These are phyloP conservation scores for Zingel zingel DNA, from an alignment of 2,113 vertebrate genomes.

Conservation along the genomic window DNA sequence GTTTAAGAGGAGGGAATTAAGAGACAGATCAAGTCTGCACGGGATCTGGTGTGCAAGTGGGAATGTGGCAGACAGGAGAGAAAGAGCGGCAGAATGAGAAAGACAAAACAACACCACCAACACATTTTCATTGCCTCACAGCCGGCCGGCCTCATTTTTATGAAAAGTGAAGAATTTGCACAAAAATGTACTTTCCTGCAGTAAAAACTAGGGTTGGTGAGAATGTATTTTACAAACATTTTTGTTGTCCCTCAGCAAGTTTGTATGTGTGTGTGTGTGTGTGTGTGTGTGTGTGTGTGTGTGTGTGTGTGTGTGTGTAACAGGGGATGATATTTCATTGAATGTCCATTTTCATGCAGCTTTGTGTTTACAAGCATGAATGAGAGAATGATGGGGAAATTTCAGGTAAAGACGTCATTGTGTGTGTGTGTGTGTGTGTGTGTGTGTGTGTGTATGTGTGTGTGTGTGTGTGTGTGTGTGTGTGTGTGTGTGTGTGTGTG, in stretches of 20 bases:
- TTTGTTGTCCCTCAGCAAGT: too few relatives aligned
- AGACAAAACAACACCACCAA: too few relatives aligned
- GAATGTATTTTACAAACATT: slow-evolving; percentile 25
- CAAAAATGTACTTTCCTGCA: slow-evolving; percentile 50
- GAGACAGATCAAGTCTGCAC: too few relatives aligned
- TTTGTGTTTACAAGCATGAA: slow-evolving; percentile 35
- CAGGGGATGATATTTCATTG: slow-evolving; percentile 19
- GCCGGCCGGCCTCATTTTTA: slow-evolving; percentile 36
- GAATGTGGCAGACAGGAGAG: too few relatives aligned
- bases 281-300: too few relatives aligned
- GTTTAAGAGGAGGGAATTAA: too few relatives aligned
- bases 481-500: slow-evolving; percentile 11
- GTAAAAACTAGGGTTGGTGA: slow-evolving; percentile 2
- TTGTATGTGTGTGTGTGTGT: too few relatives aligned
- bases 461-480: slow-evolving; percentile 1
- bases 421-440: slow-evolving; percentile 11
- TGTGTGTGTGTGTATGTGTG: slow-evolving; percentile 6
- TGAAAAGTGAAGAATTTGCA: slow-evolving; percentile 48
- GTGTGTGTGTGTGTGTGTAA: background rate
- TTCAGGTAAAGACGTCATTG: slow-evolving; percentile 25
- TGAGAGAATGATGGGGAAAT: background rate
- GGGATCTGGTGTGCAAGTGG: too few relatives aligned
- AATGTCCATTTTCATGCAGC: slow-evolving; percentile 30
- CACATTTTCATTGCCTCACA: slow-evolving; percentile 56
- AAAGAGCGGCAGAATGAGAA: too few relatives aligned